Evolutionary conservation across 2,797 vertebrate genomes (phyloP).

Genomic region (Miichthys miiuy): DNA sequence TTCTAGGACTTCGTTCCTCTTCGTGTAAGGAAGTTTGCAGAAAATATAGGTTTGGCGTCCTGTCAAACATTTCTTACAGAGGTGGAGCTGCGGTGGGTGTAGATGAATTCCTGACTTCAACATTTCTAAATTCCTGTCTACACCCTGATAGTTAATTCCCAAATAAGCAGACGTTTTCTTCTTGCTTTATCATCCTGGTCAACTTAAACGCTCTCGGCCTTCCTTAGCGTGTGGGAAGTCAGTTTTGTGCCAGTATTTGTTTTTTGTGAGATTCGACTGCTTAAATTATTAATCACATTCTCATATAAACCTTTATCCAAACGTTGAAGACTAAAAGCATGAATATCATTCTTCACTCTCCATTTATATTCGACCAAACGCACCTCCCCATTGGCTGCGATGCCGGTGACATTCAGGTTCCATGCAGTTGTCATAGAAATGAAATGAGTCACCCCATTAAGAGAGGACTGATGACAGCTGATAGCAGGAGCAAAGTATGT

Average conservation of each 20-base stretch:
- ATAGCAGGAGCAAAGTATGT: constrained; percentile 50
- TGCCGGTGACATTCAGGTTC: constrained; percentile 36
- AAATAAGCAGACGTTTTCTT: too few species aligned
- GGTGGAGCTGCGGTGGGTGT: neutral
- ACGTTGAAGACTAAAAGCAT: neutral
- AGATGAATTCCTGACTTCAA: neutral
- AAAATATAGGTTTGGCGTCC: neutral
- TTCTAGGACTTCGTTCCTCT: too few species aligned
- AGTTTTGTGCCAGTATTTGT: too few species aligned
- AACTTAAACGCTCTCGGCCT: neutral
- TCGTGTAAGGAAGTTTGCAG: neutral
- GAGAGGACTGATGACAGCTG: constrained; percentile 49
- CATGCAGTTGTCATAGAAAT: constrained; percentile 79
- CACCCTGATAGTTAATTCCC: neutral
- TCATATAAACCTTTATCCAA: neutral
- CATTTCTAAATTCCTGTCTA: neutral
- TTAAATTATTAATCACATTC: neutral
- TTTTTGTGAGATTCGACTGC: neutral
- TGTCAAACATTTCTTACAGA: neutral
- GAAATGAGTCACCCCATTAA: constrained; percentile 67
- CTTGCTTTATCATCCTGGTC: neutral
- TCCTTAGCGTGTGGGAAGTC: neutral
- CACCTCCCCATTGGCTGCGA: constrained; percentile 23
- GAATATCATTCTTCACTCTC: constrained; percentile 1
- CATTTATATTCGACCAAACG: neutral